Percentiles rank a stretch among this genome's conserved stretches.
Evolutionary conservation across 2,888 invertebrate species (phyloP).

Genomic region (Bellardia bayeri): DNA sequence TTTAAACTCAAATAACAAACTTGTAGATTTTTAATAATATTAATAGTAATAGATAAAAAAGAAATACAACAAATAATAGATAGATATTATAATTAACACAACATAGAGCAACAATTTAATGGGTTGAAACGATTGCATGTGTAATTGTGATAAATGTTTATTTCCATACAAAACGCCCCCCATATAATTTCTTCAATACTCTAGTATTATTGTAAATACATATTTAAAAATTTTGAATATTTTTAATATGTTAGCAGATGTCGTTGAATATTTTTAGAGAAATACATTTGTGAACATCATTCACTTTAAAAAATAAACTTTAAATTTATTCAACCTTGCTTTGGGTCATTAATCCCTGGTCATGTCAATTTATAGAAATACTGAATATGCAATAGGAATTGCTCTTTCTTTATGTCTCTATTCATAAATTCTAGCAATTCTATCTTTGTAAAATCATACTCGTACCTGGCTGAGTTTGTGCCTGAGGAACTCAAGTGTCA

Average conservation of each 20-base stretch:
- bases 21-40: constrained; percentile 4
- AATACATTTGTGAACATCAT: background rate
- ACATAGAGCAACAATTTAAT: constrained; percentile 10
- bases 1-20: background rate
- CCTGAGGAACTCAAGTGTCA: too few relatives aligned
- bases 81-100: background rate
- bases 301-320: background rate
- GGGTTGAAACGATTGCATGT: constrained; percentile 43
- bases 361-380: too few relatives aligned
- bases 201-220: background rate
- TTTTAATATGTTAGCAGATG: background rate
- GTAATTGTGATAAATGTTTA: constrained; percentile 48
- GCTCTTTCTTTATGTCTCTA: too few relatives aligned
- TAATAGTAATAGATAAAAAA: background rate
- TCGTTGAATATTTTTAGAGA: background rate
- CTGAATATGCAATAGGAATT: too few relatives aligned
- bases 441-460: too few relatives aligned
- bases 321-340: background rate
- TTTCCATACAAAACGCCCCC: constrained; percentile 31
- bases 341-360: too few relatives aligned
- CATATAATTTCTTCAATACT: background rate
- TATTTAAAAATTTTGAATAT: background rate
- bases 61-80: constrained; percentile 1
- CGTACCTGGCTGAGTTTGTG: too few relatives aligned
- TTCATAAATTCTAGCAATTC: too few relatives aligned